phyloP scores from a whole-genome alignment of 2,888 invertebrate species.

The Drosophila cracens region DNA sequence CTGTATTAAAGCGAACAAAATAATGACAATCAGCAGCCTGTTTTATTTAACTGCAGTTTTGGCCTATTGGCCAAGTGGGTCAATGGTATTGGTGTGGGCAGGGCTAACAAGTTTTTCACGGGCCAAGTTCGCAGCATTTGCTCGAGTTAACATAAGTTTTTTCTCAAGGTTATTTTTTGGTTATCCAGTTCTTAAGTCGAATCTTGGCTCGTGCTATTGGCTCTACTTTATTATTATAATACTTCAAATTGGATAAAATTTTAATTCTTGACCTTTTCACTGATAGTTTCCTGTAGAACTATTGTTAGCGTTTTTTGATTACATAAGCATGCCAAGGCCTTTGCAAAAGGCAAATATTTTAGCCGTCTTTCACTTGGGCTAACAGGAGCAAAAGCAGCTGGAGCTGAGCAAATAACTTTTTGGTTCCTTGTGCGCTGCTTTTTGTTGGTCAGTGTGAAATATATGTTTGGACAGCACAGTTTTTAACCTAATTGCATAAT shows the following conservation, averaged over 20 bases:
- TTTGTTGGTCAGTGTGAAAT: conserved; percentile 54
- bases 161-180: conserved; percentile 1
- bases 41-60: conserved; percentile 10
- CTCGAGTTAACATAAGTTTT: background rate
- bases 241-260: background rate
- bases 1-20: conserved; percentile 48
- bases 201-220: background rate
- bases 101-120: conserved; percentile 32
- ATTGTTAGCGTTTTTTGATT: conserved; percentile 19
- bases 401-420: conserved; percentile 34
- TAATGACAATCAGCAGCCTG: background rate
- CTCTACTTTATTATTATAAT: background rate
- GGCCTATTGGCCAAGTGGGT: conserved; percentile 22
- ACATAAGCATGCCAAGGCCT: conserved; percentile 42
- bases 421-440: conserved; percentile 43
- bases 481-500: conserved; percentile 76
- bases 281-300: conserved; percentile 6
- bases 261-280: background rate
- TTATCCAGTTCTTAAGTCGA: background rate
- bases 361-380: conserved; percentile 44
- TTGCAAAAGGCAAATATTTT: conserved; percentile 22
- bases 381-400: conserved; percentile 53
- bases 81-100: conserved; percentile 3
- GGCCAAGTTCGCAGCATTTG: conserved; percentile 5
- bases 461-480: conserved; percentile 36